phyloP scores from a whole-genome alignment of 2,797 vertebrate genomes.

The Iguana delicatissima region DNA sequence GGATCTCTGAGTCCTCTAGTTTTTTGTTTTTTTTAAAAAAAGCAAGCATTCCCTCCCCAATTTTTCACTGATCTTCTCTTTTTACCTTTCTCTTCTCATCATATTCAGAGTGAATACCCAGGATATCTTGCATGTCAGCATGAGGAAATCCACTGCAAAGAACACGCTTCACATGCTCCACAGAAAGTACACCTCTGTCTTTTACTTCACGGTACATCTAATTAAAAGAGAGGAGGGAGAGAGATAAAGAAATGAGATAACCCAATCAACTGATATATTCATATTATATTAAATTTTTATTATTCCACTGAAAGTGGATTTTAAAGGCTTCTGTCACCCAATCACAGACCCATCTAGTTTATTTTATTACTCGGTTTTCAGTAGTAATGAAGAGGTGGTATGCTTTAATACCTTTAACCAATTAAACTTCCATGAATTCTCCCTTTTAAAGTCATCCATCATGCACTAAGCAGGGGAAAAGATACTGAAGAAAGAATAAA shows the following conservation, averaged over 20 bases:
- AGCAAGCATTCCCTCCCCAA: not conserved
- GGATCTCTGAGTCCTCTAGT: not conserved
- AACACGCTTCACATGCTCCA: conserved; percentile 82
- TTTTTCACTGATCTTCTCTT: conserved; percentile 5
- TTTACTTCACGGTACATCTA: conserved; percentile 90
- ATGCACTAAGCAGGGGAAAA: conserved; percentile 2
- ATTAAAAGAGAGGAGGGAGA: not conserved
- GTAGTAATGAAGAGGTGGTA: conserved; percentile 25
- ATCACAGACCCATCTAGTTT: conserved; percentile 5
- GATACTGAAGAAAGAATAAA: conserved; percentile 6
- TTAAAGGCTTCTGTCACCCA: conserved; percentile 10
- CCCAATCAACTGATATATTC: conserved; percentile 19
- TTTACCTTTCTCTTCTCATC: conserved; percentile 89
- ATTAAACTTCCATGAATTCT: conserved; percentile 45
- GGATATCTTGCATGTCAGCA: conserved; percentile 84
- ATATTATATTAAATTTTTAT: conserved; percentile 14
- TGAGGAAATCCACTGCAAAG: conserved; percentile 88
- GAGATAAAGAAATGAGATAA: not conserved
- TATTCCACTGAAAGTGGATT: not conserved
- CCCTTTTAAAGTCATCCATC: conserved; percentile 31
- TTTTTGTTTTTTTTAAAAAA: too few species aligned
- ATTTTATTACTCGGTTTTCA: conserved; percentile 42
- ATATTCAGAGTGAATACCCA: conserved; percentile 85
- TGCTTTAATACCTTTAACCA: conserved; percentile 38
- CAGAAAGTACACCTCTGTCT: conserved; percentile 81